phyloP scores from a whole-genome alignment of 2,113 vertebrate genomes.

The Mormyrus lacerda region DNA sequence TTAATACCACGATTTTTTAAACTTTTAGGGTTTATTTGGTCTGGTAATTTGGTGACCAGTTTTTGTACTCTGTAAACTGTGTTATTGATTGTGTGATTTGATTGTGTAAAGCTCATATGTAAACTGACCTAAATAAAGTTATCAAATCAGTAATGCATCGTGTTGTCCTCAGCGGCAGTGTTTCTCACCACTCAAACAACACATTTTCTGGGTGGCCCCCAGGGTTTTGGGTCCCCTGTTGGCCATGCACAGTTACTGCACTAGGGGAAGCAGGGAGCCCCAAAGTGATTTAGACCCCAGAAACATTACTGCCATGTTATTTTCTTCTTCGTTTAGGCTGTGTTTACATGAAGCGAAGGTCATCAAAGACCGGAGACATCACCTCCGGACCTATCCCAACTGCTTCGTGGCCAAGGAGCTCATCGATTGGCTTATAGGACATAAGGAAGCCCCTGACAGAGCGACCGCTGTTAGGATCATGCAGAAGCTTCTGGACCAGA shows the following conservation, averaged over 20 bases:
- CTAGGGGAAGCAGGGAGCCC: background rate
- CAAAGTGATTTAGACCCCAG: background rate
- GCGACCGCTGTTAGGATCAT: slow-evolving; percentile 84
- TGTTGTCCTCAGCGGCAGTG: background rate
- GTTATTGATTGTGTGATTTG: background rate
- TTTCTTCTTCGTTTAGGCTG: slow-evolving; percentile 60
- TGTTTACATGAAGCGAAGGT: slow-evolving; percentile 88
- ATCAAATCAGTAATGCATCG: background rate
- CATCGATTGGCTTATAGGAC: slow-evolving; percentile 92
- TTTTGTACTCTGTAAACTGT: background rate
- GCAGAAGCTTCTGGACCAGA: slow-evolving; percentile 86
- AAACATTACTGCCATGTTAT: background rate
- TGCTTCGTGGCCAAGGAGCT: slow-evolving; percentile 94
- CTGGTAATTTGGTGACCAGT: background rate
- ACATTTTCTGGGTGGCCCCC: background rate
- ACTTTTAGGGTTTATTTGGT: background rate
- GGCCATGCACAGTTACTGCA: background rate
- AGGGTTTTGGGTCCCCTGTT: background rate
- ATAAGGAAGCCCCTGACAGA: slow-evolving; percentile 85
- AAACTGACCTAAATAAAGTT: background rate
- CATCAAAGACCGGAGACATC: slow-evolving; percentile 92
- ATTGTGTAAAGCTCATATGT: background rate
- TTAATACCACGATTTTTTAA: background rate
- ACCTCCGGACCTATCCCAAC: slow-evolving; percentile 93
- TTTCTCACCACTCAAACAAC: background rate